phyloP scores from a whole-genome alignment of 2,888 invertebrate species.

The Acleris emargana region DNA sequence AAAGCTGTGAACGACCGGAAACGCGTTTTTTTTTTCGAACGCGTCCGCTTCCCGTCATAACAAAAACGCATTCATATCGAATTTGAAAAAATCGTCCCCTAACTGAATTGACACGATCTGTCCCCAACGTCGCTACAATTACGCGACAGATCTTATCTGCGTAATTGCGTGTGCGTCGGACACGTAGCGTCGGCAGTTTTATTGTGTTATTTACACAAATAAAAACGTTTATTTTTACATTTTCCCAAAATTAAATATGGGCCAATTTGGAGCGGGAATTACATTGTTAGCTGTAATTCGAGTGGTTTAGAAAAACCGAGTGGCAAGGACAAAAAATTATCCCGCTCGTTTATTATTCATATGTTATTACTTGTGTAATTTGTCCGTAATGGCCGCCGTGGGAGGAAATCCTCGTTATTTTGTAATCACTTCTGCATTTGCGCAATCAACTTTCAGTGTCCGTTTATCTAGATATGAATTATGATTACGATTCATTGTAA shows the following conservation, averaged over 20 bases:
- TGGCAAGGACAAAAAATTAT: constrained; percentile 46
- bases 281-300: constrained; percentile 70
- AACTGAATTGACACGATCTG: constrained; percentile 80
- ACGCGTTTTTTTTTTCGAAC: constrained; percentile 77
- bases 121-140: constrained; percentile 78
- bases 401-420: constrained; percentile 76
- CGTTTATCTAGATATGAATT: constrained; percentile 70
- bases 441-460: constrained; percentile 62
- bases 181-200: constrained; percentile 72
- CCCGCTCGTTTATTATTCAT: constrained; percentile 60
- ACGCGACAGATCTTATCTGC: constrained; percentile 79
- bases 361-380: constrained; percentile 72
- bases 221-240: constrained; percentile 84
- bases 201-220: constrained; percentile 84
- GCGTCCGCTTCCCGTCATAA: constrained; percentile 72
- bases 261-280: constrained; percentile 74
- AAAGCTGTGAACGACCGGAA: constrained; percentile 68
- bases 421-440: constrained; percentile 65
- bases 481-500: constrained; percentile 77
- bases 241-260: constrained; percentile 84
- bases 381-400: constrained; percentile 63
- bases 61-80: constrained; percentile 65
- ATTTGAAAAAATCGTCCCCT: constrained; percentile 71
- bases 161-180: constrained; percentile 72
- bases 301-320: constrained; percentile 53